Evolutionary conservation across 1,140 invertebrate genomes (phyloP).

Genomic region (Trissolcus basalis): DNA sequence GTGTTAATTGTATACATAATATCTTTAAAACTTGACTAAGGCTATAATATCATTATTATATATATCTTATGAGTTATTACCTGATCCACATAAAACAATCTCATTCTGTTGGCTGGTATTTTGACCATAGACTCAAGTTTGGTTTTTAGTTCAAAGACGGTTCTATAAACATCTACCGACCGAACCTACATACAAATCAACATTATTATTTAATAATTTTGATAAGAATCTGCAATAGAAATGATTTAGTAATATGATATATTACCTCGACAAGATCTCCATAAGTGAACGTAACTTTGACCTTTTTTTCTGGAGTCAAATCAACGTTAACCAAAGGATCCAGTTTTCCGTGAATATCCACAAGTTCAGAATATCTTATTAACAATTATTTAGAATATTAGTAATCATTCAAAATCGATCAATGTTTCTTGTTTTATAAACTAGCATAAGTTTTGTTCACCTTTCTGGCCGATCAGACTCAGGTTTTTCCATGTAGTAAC

Average conservation of each 20-base stretch:
- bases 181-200: slow-evolving; percentile 74
- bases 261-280: slow-evolving; percentile 83
- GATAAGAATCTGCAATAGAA: background rate
- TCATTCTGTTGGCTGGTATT: slow-evolving; percentile 87
- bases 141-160: slow-evolving; percentile 86
- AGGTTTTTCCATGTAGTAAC: slow-evolving; percentile 92
- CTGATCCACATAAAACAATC: slow-evolving; percentile 90
- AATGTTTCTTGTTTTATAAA: too few relatives aligned
- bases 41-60: too few relatives aligned
- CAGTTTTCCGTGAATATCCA: slow-evolving; percentile 88
- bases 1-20: too few relatives aligned
- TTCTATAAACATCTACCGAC: slow-evolving; percentile 85
- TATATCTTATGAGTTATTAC: slow-evolving; percentile 70
- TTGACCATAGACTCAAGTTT: slow-evolving; percentile 87
- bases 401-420: too few relatives aligned
- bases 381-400: too few relatives aligned
- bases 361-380: slow-evolving; percentile 86
- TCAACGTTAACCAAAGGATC: slow-evolving; percentile 91
- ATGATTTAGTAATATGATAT: background rate
- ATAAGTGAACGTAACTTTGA: slow-evolving; percentile 88
- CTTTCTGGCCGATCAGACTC: slow-evolving; percentile 86
- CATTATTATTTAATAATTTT: too few relatives aligned
- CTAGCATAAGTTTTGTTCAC: slow-evolving; percentile 65
- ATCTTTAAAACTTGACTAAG: too few relatives aligned
- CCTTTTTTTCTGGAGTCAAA: slow-evolving; percentile 88